Evolutionary conservation across 2,888 invertebrate genomes (phyloP).

Genomic region (Tinea pellionella): DNA sequence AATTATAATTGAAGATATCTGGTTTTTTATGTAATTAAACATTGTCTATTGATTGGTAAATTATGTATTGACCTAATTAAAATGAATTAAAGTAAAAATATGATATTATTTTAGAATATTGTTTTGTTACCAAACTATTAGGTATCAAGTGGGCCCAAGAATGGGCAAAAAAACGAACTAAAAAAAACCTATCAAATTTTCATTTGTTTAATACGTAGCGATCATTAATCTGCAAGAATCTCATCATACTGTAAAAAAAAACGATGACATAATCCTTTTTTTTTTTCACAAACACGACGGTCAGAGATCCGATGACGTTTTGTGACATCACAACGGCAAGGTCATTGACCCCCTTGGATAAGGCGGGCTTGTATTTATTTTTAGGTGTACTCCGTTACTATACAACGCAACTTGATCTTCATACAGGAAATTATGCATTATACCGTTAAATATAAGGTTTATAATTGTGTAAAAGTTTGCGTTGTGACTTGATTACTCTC

Average conservation of each 20-base stretch:
- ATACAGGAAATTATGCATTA: not conserved
- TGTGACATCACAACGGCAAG: constrained; percentile 30
- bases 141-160: too few relatives aligned
- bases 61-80: too few relatives aligned
- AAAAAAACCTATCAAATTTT: too few relatives aligned
- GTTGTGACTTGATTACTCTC: not conserved
- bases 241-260: not conserved
- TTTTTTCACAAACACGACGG: not conserved
- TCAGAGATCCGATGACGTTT: constrained; percentile 32
- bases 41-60: too few relatives aligned
- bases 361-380: constrained; percentile 4
- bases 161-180: too few relatives aligned
- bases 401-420: not conserved
- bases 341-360: constrained; percentile 32
- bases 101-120: too few relatives aligned
- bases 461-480: not conserved
- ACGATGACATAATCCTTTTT: not conserved
- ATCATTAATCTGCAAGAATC: not conserved
- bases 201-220: too few relatives aligned
- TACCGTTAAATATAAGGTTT: not conserved
- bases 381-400: not conserved
- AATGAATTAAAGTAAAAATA: too few relatives aligned
- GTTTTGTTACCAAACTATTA: too few relatives aligned
- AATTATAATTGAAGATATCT: too few relatives aligned
- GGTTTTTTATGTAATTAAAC: too few relatives aligned